Base-by-base conservation (phyloP, 2,113 vertebrate genomes). In the Sterna hirundo region DNA sequence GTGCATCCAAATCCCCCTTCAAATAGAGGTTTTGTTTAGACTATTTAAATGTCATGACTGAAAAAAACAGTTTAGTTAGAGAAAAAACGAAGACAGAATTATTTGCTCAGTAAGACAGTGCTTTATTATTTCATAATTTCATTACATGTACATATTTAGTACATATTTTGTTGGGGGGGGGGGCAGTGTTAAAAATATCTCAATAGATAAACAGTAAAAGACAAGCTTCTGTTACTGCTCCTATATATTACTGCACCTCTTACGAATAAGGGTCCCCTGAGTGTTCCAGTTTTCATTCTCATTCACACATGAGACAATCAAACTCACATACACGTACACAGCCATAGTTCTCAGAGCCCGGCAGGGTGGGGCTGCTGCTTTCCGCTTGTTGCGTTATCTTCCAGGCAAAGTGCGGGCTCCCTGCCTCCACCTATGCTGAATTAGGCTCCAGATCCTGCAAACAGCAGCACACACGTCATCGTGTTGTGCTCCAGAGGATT, bases 251-350 rank as follows among this genome's bases (percentile, higher is more conserved):
- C 17, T 36, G 44, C 17, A 83, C 23, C 29, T 82, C 46, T 95
- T 93, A 57, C 10, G 15, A 85, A 68, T 70, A 93, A 92, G 23
- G 7, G 17, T 47, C 89, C 78, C 62, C 83, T 70, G 79, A 91
- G 92, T 79, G 76, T 92, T 96, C 88, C 80, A 61, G 65, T 76
- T 97, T 97, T 93, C 91, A 94, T 97, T 90, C 87, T 62, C 84
- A 74, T 93, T 96, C 92, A 81, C 84, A 95, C 54, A 89, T 17
- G 58, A 96, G 80, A 92, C 76, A 95, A 94, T 92, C 88, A 94
- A 80, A 92, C 46, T 93, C 90, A 75, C 62, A 96, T 20, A 86
- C 21, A 86, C 0, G 6, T 62, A 82, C 54, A 95, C 54, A 95
- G 92, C 71, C 83, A 93, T 64, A 94, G 83, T 46, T 96, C 61